phyloP scores from a whole-genome alignment of 1,140 invertebrate species.

The Leguminivora glycinivorella region DNA sequence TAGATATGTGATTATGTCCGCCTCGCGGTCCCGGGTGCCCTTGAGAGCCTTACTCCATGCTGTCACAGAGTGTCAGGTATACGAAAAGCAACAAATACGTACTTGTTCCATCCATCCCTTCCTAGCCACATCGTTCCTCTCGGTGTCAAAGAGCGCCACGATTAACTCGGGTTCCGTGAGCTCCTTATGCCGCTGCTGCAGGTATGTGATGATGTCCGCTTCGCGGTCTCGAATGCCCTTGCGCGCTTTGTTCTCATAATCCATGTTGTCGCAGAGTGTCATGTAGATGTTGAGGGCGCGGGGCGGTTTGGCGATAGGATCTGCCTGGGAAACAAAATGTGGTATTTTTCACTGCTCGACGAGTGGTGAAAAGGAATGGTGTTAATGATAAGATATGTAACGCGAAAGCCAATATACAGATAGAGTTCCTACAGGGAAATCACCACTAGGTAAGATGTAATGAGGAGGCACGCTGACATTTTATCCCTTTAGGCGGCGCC shows the following conservation, averaged over 20 bases:
- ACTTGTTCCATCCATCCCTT: constrained; percentile 73
- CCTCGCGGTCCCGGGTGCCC: constrained; percentile 68
- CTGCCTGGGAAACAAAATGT: constrained; percentile 49
- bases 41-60: constrained; percentile 60
- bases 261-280: constrained; percentile 66
- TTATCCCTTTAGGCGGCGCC: no score
- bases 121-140: constrained; percentile 75
- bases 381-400: no score
- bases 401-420: no score
- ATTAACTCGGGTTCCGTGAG: constrained; percentile 56
- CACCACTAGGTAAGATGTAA: no score
- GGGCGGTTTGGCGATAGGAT: constrained; percentile 54
- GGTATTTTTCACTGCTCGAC: background rate
- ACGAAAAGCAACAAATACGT: background rate
- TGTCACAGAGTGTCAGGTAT: constrained; percentile 68
- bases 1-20: constrained; percentile 64
- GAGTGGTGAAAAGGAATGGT: no score
- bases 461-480: no score
- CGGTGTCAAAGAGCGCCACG: constrained; percentile 72
- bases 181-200: constrained; percentile 58
- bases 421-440: no score
- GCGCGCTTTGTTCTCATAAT: constrained; percentile 59
- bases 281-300: constrained; percentile 80
- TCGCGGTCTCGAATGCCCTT: constrained; percentile 70
- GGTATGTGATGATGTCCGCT: constrained; percentile 62